Evolutionary conservation across 2,113 vertebrate species (phyloP), one percentile per base, ranked within the genome.

Genomic region (Muntiacus muntjak): DNA sequence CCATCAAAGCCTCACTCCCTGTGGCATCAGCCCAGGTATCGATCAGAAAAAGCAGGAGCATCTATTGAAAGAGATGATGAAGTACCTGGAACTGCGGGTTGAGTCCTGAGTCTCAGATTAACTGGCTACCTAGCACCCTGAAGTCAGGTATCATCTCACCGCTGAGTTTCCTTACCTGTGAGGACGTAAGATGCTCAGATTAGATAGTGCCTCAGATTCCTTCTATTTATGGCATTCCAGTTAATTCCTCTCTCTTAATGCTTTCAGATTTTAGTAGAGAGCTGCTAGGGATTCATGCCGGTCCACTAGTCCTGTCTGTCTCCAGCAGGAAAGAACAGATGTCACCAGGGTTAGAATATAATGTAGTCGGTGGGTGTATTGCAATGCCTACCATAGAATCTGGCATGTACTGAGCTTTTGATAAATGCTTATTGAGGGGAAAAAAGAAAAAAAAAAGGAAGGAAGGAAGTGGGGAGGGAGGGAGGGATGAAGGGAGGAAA

Each of bases 221-320:
- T 87, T 94, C 6, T 78, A 60, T 78, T 95, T 97, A 25, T 67
- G 54, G 81, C 16, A 50, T 52, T 71, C 15, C 14, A 3, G 62
- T 43, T 55, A 78, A 71, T 84, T 45, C 6, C 19, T 87, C 50
- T n/a, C 28, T 92, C 55, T 55, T 87, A 28, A 74, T 64, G 33
- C 45, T 64, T 97, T 93, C 33, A 93, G 33, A 50, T 89, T 36
- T 36, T 79, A 91, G 33, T 25, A 30, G 94, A 94, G 90, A 87
- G 30, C 57, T 85, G 40, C 58, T 90, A 74, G 50, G 11, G 7
- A 11, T n/a, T 40, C 55, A n/a, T 11, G 30, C 2, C 25, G 26
- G 28, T 30, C 25, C 13, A 19, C 30, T 30, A 19, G 6, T 8
- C 17, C 28, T 87, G 14, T 43, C 13, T 82, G 21, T 67, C 54